Conservation (phyloP, 1,140 invertebrate species). For the Chelonus insularis region DNA sequence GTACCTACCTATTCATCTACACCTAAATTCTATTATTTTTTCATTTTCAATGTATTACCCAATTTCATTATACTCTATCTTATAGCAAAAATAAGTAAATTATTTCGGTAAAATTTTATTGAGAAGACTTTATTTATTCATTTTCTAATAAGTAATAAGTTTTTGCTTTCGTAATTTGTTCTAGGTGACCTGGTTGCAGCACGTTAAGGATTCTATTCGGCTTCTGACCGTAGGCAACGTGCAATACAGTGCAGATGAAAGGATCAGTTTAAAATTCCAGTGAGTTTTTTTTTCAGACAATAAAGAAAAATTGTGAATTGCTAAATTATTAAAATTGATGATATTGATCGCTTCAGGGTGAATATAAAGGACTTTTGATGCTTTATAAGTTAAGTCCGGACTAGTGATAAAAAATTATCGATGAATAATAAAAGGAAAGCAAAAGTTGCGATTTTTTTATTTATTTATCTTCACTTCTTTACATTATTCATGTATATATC, state of each 20-base stretch:
- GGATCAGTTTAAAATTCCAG: slow-evolving; percentile 61
- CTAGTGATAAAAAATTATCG: too few relatives aligned
- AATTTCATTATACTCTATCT: background rate
- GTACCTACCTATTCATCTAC: too few relatives aligned
- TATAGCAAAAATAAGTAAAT: background rate
- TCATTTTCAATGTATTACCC: too few relatives aligned
- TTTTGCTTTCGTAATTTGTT: slow-evolving; percentile 29
- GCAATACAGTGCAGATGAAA: slow-evolving; percentile 63
- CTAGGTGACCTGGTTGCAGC: slow-evolving; percentile 79
- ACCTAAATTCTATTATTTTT: too few relatives aligned
- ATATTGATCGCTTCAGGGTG: too few relatives aligned
- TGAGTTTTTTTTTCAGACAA: slow-evolving; percentile 39
- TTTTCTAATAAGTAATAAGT: slow-evolving; percentile 4
- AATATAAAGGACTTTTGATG: too few relatives aligned
- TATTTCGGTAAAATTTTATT: background rate
- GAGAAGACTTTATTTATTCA: background rate
- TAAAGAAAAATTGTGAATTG: background rate
- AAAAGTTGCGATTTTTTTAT: too few relatives aligned
- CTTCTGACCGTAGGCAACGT: slow-evolving; percentile 75
- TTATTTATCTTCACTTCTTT: too few relatives aligned
- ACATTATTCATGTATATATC: too few relatives aligned
- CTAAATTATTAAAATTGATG: too few relatives aligned
- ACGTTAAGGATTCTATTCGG: slow-evolving; percentile 71
- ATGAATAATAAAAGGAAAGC: too few relatives aligned
- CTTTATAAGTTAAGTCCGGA: too few relatives aligned